Base-by-base conservation (phyloP, 1,140 invertebrate genomes). In the Phenacoccus solenopsis region DNA sequence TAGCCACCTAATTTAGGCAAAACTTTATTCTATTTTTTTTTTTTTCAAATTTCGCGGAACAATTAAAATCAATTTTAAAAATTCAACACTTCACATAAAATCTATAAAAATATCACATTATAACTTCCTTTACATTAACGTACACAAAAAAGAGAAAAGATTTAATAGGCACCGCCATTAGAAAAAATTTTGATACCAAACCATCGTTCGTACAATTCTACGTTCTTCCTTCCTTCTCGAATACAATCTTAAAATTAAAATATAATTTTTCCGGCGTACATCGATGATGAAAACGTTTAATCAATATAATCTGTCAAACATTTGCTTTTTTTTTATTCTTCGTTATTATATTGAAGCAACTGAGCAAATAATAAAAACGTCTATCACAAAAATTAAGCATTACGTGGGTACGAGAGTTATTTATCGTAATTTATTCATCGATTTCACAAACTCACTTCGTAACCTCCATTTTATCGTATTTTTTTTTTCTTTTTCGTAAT, bases 391-490 rank as follows among this genome's bases (percentile, higher is more conserved):
- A 64, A 3, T 64, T 64, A 64, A 64, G 59, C 59, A 27, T 49
- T 49, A 49, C 20, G 3, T n/a, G 38, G 38, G 38, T 49, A 49
- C 16, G 38, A 49, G 20, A 49, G 38, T 3, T n/a, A 49, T 49
- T 13, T 32, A 4, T 49, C 13, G 20, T 9, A 49, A 49, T 49
- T 16, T 49, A 49, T 10, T n/a, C 38, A 49, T 49, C n/a, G 12
- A 27, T 64, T 64, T 64, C 59, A 64, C 59, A 64, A 64, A 64
- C 59, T 64, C 59, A 64, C 59, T 64, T 64, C 25, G 59, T 64
- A 64, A 64, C 59, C 59, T 64, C 59, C 32, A 9, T 10, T 9
- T 38, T 9, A 10, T 9, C n/a, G n/a, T 38, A 38, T n/a, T 38
- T 38, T n/a, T 10, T 38, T 38, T 38, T 38, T 38, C n/a, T 38